phyloP scores from a whole-genome alignment of 2,888 invertebrate species.

The Philaethria dido region DNA sequence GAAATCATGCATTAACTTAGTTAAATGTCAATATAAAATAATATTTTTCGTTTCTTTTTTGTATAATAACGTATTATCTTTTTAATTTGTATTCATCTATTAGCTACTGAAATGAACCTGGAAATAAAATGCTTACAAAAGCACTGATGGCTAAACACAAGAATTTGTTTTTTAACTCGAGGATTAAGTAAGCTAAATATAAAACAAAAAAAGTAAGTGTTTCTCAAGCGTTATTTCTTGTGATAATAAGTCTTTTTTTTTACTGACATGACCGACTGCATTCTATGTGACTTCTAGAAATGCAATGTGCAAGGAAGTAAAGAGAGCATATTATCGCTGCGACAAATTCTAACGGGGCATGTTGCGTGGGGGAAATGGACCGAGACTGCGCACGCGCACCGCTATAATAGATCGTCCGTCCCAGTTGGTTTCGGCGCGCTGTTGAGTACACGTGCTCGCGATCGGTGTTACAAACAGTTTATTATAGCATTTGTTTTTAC shows the following conservation, averaged over 20 bases:
- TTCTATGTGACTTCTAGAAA: constrained; percentile 27
- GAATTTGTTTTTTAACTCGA: too few relatives aligned
- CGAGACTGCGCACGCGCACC: constrained; percentile 78
- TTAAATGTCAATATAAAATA: not conserved
- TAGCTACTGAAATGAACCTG: too few relatives aligned
- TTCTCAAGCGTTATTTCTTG: not conserved
- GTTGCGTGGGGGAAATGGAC: constrained; percentile 83
- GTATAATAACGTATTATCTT: not conserved
- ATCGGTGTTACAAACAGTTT: constrained; percentile 59
- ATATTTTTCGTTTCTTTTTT: not conserved
- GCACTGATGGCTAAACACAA: too few relatives aligned
- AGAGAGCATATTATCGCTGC: constrained; percentile 53
- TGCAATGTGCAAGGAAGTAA: constrained; percentile 42
- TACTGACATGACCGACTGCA: constrained; percentile 35
- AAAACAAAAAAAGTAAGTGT: not conserved
- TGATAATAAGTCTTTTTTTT: constrained; percentile 23
- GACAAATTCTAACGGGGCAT: constrained; percentile 74
- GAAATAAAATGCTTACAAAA: too few relatives aligned
- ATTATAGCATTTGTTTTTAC: constrained; percentile 45
- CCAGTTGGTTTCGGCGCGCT: constrained; percentile 82
- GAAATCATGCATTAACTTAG: constrained; percentile 12
- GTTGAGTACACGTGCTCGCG: constrained; percentile 76
- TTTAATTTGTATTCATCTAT: not conserved
- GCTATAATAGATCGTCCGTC: constrained; percentile 79
- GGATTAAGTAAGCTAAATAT: not conserved